Evolutionary conservation across 2,113 vertebrate genomes (phyloP).

Genomic region (Calonectris borealis): DNA sequence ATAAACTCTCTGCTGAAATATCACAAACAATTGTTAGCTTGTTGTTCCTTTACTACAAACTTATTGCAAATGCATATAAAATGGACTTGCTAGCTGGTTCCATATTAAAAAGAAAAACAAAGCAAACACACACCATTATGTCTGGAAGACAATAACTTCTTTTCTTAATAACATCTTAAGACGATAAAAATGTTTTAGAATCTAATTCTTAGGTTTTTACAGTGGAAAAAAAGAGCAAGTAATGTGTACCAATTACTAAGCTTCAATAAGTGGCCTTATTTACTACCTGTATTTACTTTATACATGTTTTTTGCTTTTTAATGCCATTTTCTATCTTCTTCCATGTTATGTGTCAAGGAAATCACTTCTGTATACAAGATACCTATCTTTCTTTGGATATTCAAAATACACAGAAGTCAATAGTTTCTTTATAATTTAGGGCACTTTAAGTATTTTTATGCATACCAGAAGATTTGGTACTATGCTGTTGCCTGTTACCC

Average conservation of each 20-base stretch:
- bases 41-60: background rate
- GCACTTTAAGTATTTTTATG: background rate
- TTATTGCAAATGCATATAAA: background rate
- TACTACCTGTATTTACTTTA: background rate
- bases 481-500: background rate
- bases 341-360: background rate
- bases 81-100: background rate
- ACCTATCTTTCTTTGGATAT: background rate
- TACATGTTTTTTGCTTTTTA: background rate
- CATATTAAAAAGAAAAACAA: background rate
- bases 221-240: background rate
- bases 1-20: background rate
- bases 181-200: background rate
- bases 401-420: background rate
- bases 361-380: background rate
- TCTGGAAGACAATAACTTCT: background rate
- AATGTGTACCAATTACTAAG: background rate
- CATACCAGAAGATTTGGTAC: background rate
- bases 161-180: background rate
- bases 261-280: background rate
- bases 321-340: background rate
- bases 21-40: background rate
- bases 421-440: background rate
- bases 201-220: background rate
- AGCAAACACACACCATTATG: background rate